A percentile compares a stretch with the other conserved stretches of the same genome.
These are phyloP conservation scores for Sweltsa coloradensis DNA, from an alignment of 1,140 invertebrate species.

Conservation along the genomic window DNA sequence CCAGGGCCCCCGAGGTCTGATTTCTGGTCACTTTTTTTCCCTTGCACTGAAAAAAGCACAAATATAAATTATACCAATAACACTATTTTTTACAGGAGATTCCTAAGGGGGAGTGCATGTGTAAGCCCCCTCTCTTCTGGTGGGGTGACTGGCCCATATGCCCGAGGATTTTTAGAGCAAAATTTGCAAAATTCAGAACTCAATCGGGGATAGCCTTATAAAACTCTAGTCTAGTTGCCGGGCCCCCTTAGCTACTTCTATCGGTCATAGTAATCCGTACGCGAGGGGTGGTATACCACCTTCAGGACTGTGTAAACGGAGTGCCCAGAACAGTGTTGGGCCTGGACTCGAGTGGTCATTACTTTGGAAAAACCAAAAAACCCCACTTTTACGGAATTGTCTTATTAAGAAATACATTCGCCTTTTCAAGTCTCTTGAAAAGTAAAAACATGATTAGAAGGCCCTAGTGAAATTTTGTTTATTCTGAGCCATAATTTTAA, in stretches of 20 bases:
- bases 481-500: background rate
- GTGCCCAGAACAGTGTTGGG: constrained; percentile 68
- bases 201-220: no score
- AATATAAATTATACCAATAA: constrained; percentile 2
- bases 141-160: constrained; percentile 8
- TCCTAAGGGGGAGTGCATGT: background rate
- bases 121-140: constrained; percentile 15
- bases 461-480: no score
- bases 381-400: constrained; percentile 52
- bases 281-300: no score
- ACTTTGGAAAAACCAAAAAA: constrained; percentile 76
- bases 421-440: constrained; percentile 56
- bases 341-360: constrained; percentile 52
- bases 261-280: no score
- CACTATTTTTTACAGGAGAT: no score
- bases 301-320: constrained; percentile 70
- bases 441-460: no score
- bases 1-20: constrained; percentile 72
- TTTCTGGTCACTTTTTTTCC: constrained; percentile 63
- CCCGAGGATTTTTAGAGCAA: no score
- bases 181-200: no score
- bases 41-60: constrained; percentile 48
- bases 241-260: no score
- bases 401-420: constrained; percentile 62
- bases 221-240: no score